phyloP scores from a whole-genome alignment of 2,113 vertebrate genomes.

The Tychaedon coryphoeus region DNA sequence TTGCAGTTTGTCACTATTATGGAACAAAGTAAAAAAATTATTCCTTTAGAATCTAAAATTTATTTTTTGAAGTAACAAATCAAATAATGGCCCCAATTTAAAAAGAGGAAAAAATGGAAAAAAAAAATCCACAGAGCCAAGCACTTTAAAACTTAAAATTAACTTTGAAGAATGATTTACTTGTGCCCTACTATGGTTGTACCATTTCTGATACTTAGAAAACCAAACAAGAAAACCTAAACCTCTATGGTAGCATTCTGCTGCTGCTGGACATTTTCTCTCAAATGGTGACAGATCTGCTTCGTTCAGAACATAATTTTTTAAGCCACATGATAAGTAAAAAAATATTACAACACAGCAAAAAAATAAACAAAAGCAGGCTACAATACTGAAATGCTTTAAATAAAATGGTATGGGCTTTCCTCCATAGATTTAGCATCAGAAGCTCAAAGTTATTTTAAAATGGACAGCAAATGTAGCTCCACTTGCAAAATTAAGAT shows the following conservation, averaged over 20 bases:
- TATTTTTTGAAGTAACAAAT: background rate
- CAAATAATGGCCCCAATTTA: background rate
- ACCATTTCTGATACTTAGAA: background rate
- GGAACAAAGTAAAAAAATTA: background rate
- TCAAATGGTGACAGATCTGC: background rate
- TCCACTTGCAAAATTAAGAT: background rate
- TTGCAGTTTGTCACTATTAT: background rate
- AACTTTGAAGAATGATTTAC: background rate
- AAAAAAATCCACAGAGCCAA: background rate
- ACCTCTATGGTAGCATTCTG: background rate
- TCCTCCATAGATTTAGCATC: background rate
- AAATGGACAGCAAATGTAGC: background rate
- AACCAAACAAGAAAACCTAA: background rate
- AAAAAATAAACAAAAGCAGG: background rate
- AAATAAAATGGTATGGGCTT: background rate
- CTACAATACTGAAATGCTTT: background rate
- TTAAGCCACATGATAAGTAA: background rate
- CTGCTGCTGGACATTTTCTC: background rate
- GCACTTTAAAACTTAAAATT: background rate
- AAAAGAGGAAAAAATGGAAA: background rate
- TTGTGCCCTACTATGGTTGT: fast-evolving
- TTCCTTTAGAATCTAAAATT: background rate
- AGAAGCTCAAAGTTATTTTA: background rate
- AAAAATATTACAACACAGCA: background rate
- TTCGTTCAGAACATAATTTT: background rate